Evolutionary conservation across 2,888 invertebrate species (phyloP).

Genomic region (Amphiduros pacificus): DNA sequence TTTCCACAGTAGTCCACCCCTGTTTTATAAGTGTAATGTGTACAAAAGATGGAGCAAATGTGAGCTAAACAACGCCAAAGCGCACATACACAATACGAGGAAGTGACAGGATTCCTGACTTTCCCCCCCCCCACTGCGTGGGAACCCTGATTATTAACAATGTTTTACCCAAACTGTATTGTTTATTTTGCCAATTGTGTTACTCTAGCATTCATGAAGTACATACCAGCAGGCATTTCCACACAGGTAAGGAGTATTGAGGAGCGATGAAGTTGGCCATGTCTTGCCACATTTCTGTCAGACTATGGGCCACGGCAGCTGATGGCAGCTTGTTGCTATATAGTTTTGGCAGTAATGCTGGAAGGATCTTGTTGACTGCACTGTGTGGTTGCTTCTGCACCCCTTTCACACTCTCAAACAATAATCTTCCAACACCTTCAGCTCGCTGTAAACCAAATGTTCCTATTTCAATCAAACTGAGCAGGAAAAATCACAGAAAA

Average conservation of each 20-base stretch:
- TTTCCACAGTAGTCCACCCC: too few relatives aligned
- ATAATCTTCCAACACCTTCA: slow-evolving; percentile 79
- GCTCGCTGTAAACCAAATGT: slow-evolving; percentile 69
- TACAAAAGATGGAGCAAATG: too few relatives aligned
- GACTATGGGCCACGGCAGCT: slow-evolving; percentile 68
- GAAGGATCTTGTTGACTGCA: slow-evolving; percentile 72
- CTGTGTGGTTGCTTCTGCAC: slow-evolving; percentile 84
- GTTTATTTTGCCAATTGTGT: too few relatives aligned
- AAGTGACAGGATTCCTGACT: too few relatives aligned
- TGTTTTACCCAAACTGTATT: too few relatives aligned
- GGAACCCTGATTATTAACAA: too few relatives aligned
- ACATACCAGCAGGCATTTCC: slow-evolving; percentile 65
- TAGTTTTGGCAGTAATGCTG: slow-evolving; percentile 67
- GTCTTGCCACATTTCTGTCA: slow-evolving; percentile 69
- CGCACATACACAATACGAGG: too few relatives aligned
- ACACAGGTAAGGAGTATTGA: slow-evolving; percentile 70
- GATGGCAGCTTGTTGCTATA: slow-evolving; percentile 64
- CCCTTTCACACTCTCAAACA: slow-evolving; percentile 87
- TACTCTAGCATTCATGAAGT: neutral
- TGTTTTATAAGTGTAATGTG: too few relatives aligned
- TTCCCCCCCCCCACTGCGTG: neutral
- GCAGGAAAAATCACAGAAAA: too few relatives aligned
- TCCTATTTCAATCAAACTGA: too few relatives aligned
- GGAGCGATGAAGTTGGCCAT: slow-evolving; percentile 68
- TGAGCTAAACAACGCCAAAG: too few relatives aligned